Conservation (phyloP, 2,888 invertebrate species). For the Aphodius sticticus region DNA sequence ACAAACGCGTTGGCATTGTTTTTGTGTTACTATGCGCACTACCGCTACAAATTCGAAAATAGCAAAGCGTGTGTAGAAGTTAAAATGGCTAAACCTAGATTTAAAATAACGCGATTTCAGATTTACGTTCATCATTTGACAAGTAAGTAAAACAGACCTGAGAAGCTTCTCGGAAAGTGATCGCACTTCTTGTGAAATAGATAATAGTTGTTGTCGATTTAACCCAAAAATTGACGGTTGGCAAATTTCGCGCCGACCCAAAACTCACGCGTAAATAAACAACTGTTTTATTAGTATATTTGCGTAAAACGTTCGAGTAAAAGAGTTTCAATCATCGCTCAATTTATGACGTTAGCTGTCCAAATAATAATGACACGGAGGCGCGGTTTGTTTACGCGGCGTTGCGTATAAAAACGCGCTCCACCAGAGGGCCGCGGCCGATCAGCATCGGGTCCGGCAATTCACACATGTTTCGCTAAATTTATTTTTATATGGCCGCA, state of each 20-base stretch:
- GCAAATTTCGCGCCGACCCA: neutral
- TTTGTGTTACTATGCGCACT: too few species aligned
- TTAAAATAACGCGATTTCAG: too few species aligned
- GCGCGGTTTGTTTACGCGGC: neutral
- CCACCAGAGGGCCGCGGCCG: neutral
- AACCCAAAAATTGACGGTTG: neutral
- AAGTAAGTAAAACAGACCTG: too few species aligned
- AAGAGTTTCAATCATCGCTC: slow-evolving; percentile 4
- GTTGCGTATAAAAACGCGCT: neutral
- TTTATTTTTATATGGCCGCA: neutral
- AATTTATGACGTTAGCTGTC: neutral
- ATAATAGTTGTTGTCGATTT: neutral
- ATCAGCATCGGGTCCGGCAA: neutral
- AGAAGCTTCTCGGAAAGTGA: neutral
- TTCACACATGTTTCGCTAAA: slow-evolving; percentile 4
- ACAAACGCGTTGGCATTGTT: too few species aligned
- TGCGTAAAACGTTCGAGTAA: neutral
- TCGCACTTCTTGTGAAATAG: neutral
- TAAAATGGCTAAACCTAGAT: too few species aligned
- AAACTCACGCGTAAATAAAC: neutral
- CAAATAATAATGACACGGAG: neutral
- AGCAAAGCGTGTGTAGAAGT: too few species aligned
- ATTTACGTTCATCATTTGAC: too few species aligned
- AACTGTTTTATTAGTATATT: neutral
- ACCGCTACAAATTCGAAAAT: too few species aligned